A percentile compares a stretch with the other conserved stretches of the same genome.
Conservation (phyloP, 2,888 invertebrate species). For the Piscicola geometra region DNA sequence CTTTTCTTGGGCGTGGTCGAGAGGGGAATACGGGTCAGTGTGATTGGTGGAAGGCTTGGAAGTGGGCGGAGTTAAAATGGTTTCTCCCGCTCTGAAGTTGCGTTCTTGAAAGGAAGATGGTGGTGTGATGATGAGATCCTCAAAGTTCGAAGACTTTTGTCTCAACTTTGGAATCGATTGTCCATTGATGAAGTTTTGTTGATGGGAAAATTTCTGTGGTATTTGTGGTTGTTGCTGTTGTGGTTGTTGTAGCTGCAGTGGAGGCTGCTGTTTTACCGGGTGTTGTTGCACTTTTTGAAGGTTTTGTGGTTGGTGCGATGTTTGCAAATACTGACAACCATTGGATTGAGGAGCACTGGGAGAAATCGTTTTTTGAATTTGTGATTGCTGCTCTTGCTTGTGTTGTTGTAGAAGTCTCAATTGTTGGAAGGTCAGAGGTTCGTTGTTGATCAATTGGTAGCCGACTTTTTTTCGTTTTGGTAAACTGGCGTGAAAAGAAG, state of each 20-base stretch:
- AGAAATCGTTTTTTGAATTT: neutral
- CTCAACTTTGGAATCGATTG: no score
- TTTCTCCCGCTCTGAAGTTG: neutral
- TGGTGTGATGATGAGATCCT: neutral
- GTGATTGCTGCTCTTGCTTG: neutral
- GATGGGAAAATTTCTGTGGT: no score
- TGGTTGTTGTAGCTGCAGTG: neutral
- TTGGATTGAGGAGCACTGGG: neutral
- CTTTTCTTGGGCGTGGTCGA: neutral
- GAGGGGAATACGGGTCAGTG: no score
- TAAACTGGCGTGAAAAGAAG: neutral
- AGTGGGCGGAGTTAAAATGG: neutral
- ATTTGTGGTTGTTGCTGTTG: neutral
- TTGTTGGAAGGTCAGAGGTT: constrained; percentile 1
- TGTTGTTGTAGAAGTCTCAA: neutral
- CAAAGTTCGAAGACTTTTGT: neutral
- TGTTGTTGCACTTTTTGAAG: neutral
- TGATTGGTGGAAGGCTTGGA: neutral
- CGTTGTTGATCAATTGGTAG: neutral
- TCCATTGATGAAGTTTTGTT: no score
- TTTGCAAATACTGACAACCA: neutral
- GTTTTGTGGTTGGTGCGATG: neutral
- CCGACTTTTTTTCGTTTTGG: constrained; percentile 8
- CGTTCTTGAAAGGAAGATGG: neutral
- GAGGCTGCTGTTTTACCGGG: neutral